Evolutionary conservation across 2,797 vertebrate genomes (phyloP), one percentile per base, ranked within the genome.

Genomic region (Bucorvus abyssinicus): DNA sequence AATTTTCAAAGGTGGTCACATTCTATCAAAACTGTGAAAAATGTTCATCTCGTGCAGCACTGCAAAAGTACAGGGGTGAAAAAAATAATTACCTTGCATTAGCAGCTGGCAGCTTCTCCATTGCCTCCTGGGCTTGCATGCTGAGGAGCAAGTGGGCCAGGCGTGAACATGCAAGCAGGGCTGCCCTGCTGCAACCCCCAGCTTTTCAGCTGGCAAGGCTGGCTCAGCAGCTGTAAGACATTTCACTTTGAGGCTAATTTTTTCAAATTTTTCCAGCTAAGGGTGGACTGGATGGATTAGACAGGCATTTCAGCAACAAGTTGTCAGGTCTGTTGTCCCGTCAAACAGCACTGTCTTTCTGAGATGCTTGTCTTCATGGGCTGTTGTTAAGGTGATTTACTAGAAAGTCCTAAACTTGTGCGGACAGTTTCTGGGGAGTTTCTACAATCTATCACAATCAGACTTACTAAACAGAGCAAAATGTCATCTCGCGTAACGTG

Each of bases 131-230:
- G 52, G 64, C 36, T 55, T 29, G 47, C 4, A 12, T n/a, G 59
- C 47, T 65, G 75, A 49, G n/a, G 22, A 56, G 45, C 21, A 24
- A 47, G 23, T 0, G 1, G 47, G 19, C 42, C 42, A 27, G 60
- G 38, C 57, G 64, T 0, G 7, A 38, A 27, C 59, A 56, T 1
- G 11, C 36, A 3, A 12, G 49, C 0, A 0, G 32, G 42, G 49
- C 36, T 79, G 67, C 52, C 18, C 23, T 50, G 56, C 67, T 67
- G 81, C 34, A 40, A 7, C 44, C 40, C 30, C 68, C 47, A 15
- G 83, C 11, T 1, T 26, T 32, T 24, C 44, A 45, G 59, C 4
- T 3, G 61, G 49, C 23, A 12, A 23, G 42, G 77, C 69, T 78
- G 73, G 61, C 71, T 60, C 18, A 1, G 19, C 71, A 63, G 23